Base-by-base conservation (phyloP, 2,888 invertebrate genomes). In the Drosophila tripunctata region DNA sequence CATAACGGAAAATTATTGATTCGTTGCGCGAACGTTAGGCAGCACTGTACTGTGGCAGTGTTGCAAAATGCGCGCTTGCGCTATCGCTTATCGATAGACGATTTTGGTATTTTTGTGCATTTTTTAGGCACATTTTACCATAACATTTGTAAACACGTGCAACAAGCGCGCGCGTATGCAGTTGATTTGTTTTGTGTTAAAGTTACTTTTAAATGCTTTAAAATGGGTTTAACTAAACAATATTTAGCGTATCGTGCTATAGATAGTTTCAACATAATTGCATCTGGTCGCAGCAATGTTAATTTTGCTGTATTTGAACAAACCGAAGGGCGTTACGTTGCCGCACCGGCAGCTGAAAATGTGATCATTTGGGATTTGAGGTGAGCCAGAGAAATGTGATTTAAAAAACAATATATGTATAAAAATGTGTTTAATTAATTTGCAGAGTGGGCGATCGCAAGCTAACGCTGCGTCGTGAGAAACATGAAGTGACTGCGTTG, bases 361-460 rank as follows among this genome's bases (percentile, higher is more conserved):
- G 95, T 98, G 65, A 94, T 96, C 86, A 93, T 99, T 87, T 99
- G 98, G 98, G 99, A 99, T 92, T 93, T 98, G 89, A 94, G 96
- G 89, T 94, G 95, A 93, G 95, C n/a, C 12, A 21, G 10, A 4
- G n/a, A 0, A 7, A 14, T 31, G 31, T 12, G 6, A 15, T 8
- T 31, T n/a, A 10, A 1, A 50, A 12, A 17, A 14, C 2, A 48
- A 8, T 2, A 17, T 35, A 4, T 12, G 10, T 27, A 6, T n/a
- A n/a, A n/a, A n/a, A n/a, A n/a, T n/a, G n/a, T n/a, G 15, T 4
- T 19, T 1, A n/a, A 5, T n/a, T 3, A n/a, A n/a, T 10, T 41
- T 74, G 68, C 55, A 90, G 89, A 55, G 91, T 92, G 68, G 89
- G 92, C 74, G 86, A 92, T 67, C 90, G 97, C 95, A 94, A 95